These are phyloP conservation scores for Cybosia mesomella DNA, from an alignment of 2,888 invertebrate genomes.

Conservation along the genomic window DNA sequence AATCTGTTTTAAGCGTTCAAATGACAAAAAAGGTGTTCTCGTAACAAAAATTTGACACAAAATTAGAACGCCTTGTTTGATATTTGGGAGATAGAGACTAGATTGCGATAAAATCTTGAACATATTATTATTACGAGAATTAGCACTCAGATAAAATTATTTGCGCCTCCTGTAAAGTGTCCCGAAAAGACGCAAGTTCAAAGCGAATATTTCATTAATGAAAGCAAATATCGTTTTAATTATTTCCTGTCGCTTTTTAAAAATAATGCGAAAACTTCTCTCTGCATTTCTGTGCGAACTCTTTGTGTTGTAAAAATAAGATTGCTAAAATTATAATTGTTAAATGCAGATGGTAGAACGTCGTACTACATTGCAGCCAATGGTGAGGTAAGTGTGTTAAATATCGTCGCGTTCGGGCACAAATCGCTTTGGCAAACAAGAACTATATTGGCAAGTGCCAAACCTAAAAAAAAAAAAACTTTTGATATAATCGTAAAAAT, in stretches of 20 bases:
- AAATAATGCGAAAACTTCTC: slow-evolving; percentile 37
- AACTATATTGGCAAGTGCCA: not conserved
- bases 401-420: slow-evolving; percentile 6
- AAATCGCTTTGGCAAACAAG: slow-evolving; percentile 10
- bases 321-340: slow-evolving; percentile 51
- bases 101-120: too few species aligned
- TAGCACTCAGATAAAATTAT: slow-evolving; percentile 47
- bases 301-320: slow-evolving; percentile 56
- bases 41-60: too few species aligned
- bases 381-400: slow-evolving; percentile 18
- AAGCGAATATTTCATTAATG: slow-evolving; percentile 49
- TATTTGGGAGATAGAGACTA: too few species aligned
- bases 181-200: slow-evolving; percentile 44
- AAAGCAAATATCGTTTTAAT: slow-evolving; percentile 53
- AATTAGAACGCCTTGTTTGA: too few species aligned
- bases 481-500: not conserved
- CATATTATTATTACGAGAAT: too few species aligned
- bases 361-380: slow-evolving; percentile 31
- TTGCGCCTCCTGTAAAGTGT: slow-evolving; percentile 48
- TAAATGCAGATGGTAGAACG: slow-evolving; percentile 43
- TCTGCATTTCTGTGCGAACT: slow-evolving; percentile 42
- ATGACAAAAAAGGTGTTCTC: too few species aligned
- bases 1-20: slow-evolving; percentile 38
- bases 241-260: slow-evolving; percentile 53
- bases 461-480: not conserved